Evolutionary conservation across 1,140 invertebrate species (phyloP).

Genomic region (Leucophenga varia): DNA sequence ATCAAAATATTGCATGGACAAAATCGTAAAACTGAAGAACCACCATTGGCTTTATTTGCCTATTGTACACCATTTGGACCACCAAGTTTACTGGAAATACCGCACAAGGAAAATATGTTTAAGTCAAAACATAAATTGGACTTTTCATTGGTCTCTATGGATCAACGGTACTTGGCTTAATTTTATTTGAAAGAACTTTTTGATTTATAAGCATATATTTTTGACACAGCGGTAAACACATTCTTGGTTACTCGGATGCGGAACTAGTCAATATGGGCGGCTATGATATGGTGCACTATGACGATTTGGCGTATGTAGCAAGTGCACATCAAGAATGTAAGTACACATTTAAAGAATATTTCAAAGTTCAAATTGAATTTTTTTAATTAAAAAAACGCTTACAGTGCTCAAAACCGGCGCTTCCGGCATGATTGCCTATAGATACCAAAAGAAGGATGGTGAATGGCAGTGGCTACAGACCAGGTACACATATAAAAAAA

Average conservation of each 20-base stretch:
- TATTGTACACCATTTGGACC: constrained; percentile 98
- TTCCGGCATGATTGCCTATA: constrained; percentile 97
- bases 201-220: no score
- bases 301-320: constrained; percentile 96
- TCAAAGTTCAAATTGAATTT: neutral
- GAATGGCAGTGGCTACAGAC: constrained; percentile 99
- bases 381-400: no score
- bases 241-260: constrained; percentile 89
- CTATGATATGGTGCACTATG: constrained; percentile 96
- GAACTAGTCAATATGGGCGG: constrained; percentile 91
- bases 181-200: no score
- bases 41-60: constrained; percentile 91
- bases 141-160: constrained; percentile 93
- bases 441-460: constrained; percentile 90
- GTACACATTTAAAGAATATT: constrained; percentile 56
- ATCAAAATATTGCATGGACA: constrained; percentile 96
- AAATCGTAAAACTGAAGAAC: constrained; percentile 90
- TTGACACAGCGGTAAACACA: constrained; percentile 80
- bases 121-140: constrained; percentile 99
- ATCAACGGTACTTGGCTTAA: constrained; percentile 72
- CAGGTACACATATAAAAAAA: constrained; percentile 12
- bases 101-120: constrained; percentile 96
- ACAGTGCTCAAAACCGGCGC: constrained; percentile 97
- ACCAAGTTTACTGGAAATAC: constrained; percentile 83
- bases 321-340: constrained; percentile 98